A percentile compares a stretch with the other conserved stretches of the same genome.
Conservation (phyloP, 2,113 vertebrate genomes). For the Corythornis cristatus region DNA sequence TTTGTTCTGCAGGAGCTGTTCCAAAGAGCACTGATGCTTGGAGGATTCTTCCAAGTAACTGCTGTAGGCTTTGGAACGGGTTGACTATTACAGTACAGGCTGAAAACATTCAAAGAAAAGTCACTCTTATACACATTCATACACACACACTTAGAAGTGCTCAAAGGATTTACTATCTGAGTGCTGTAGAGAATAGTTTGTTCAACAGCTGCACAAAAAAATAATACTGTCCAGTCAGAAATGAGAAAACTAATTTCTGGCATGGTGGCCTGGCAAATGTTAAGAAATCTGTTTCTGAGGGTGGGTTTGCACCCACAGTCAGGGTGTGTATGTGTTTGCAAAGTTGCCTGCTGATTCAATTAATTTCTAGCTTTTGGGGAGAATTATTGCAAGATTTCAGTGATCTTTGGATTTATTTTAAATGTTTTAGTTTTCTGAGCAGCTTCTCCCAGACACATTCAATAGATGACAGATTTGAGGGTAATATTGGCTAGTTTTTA, state of each 20-base stretch:
- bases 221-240: not conserved
- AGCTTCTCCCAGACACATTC: slow-evolving; percentile 17
- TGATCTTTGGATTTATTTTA: slow-evolving; percentile 6
- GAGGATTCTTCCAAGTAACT: slow-evolving; percentile 42
- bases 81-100: not conserved
- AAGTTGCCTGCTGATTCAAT: not conserved
- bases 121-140: not conserved
- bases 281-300: slow-evolving; percentile 2
- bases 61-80: slow-evolving; percentile 53
- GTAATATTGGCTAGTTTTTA: not conserved
- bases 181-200: not conserved
- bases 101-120: slow-evolving; percentile 43
- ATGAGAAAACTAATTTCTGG: slow-evolving; percentile 24
- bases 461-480: slow-evolving; percentile 46
- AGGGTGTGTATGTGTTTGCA: not conserved
- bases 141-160: not conserved
- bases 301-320: not conserved
- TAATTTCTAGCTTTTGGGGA: not conserved
- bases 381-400: not conserved
- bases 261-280: not conserved
- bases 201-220: slow-evolving; percentile 32
- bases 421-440: slow-evolving; percentile 17
- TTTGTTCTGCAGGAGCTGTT: slow-evolving; percentile 6
- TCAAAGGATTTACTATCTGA: slow-evolving; percentile 32
- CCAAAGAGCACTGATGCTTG: not conserved